These are phyloP conservation scores for Dryobota labecula DNA, from an alignment of 2,888 invertebrate species.

Conservation along the genomic window DNA sequence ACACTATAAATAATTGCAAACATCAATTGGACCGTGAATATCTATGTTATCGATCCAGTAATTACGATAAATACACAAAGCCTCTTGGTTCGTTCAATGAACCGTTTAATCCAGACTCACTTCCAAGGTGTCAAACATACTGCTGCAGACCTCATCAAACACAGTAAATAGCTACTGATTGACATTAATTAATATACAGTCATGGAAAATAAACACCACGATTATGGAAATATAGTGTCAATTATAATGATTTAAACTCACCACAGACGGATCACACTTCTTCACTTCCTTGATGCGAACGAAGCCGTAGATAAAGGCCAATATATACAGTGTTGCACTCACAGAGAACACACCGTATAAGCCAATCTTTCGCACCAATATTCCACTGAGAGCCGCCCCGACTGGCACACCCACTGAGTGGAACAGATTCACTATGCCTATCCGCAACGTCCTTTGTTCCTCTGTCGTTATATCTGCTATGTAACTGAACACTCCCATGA, in stretches of 20 bases:
- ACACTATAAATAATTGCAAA: slow-evolving; percentile 71
- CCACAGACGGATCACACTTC: slow-evolving; percentile 77
- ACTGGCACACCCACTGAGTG: slow-evolving; percentile 96
- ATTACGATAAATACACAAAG: slow-evolving; percentile 69
- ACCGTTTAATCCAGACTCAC: slow-evolving; percentile 69
- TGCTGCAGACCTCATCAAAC: slow-evolving; percentile 32
- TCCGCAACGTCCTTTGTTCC: slow-evolving; percentile 95
- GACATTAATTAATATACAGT: slow-evolving; percentile 19
- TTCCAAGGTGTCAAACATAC: slow-evolving; percentile 64
- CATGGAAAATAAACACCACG: slow-evolving; percentile 31
- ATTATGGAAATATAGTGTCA: slow-evolving; percentile 40
- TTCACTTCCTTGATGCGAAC: slow-evolving; percentile 93
- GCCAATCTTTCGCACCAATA: slow-evolving; percentile 93
- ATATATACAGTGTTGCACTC: slow-evolving; percentile 93
- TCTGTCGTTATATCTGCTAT: slow-evolving; percentile 96
- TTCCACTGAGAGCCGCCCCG: slow-evolving; percentile 96
- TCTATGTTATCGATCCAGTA: slow-evolving; percentile 71
- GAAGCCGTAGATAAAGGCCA: slow-evolving; percentile 94
- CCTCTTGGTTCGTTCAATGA: slow-evolving; percentile 75
- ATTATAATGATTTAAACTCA: slow-evolving; percentile 72
- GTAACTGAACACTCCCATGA: slow-evolving; percentile 97
- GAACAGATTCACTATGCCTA: slow-evolving; percentile 97
- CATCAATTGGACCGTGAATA: slow-evolving; percentile 68
- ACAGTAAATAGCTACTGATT: slow-evolving; percentile 26
- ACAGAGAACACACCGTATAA: slow-evolving; percentile 96